phyloP scores from a whole-genome alignment of 2,888 invertebrate genomes.

The Chymomyza procnemis region DNA sequence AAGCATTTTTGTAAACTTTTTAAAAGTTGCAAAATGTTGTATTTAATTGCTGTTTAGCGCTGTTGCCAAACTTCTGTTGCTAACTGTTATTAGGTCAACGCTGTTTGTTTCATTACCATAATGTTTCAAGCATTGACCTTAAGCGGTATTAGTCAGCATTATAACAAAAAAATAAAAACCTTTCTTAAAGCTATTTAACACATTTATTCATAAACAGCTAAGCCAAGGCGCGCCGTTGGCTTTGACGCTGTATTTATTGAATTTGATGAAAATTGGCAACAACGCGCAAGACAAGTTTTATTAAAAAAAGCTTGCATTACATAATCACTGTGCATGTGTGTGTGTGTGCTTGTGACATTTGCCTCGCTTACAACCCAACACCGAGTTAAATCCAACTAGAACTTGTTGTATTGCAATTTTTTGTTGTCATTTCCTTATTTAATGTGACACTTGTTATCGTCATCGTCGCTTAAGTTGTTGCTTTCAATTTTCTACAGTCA shows the following conservation, averaged over 20 bases:
- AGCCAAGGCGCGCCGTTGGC: background rate
- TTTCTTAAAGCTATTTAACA: background rate
- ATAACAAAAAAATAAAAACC: background rate
- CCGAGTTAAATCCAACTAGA: conserved; percentile 16
- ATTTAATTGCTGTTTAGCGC: too few species aligned
- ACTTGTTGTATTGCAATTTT: conserved; percentile 26
- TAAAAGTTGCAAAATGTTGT: too few species aligned
- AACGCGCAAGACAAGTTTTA: conserved; percentile 4
- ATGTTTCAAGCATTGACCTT: conserved; percentile 38
- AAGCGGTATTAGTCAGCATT: background rate
- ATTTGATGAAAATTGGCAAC: conserved; percentile 3
- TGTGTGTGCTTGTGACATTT: conserved; percentile 5
- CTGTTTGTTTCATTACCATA: conserved; percentile 13
- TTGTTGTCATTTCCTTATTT: conserved; percentile 69
- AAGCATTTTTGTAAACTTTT: too few species aligned
- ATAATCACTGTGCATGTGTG: background rate
- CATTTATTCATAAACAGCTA: background rate
- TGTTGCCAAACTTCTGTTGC: too few species aligned
- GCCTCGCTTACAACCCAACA: background rate
- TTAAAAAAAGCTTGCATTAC: background rate
- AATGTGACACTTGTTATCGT: conserved; percentile 63
- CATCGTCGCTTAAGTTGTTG: background rate
- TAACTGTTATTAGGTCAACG: too few species aligned
- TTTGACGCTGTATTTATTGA: background rate
- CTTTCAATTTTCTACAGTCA: background rate